A percentile compares a stretch with the other conserved stretches of the same genome.
Conservation (phyloP, 2,113 vertebrate genomes). For the Thalassoma bifasciatum region DNA sequence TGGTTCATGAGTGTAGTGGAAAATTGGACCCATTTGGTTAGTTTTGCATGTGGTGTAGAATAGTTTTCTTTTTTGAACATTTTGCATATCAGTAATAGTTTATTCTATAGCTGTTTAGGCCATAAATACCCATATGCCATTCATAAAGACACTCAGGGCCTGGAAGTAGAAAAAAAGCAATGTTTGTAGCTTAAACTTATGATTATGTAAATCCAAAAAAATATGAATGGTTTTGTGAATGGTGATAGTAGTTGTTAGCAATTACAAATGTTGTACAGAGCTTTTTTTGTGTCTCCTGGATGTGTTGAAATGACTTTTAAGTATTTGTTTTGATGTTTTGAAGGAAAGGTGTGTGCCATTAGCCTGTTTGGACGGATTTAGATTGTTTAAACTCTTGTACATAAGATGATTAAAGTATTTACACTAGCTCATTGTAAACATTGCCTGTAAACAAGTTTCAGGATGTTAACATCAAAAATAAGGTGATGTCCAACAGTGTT, state of each 20-base stretch:
- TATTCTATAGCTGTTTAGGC: too few species aligned
- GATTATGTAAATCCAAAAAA: constrained; percentile 3
- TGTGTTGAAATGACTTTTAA: constrained; percentile 20
- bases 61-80: background rate
- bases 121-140: too few species aligned
- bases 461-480: background rate
- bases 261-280: background rate
- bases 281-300: constrained; percentile 4
- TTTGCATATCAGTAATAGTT: background rate
- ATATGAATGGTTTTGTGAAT: constrained; percentile 19
- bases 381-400: constrained; percentile 27
- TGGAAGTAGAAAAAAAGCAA: background rate
- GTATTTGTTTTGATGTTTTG: constrained; percentile 25
- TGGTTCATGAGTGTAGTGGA: constrained; percentile 22
- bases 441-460: constrained; percentile 25
- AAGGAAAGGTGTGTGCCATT: constrained; percentile 8
- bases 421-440: constrained; percentile 3
- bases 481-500: constrained; percentile 9
- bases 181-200: background rate
- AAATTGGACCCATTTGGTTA: constrained; percentile 1
- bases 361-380: background rate
- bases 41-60: background rate
- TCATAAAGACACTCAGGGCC: constrained; percentile 20
- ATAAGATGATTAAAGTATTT: constrained; percentile 4
- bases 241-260: background rate